A percentile compares a stretch with the other conserved stretches of the same genome.
Conservation (phyloP, 92 coral and sea anemone genomes). For the Montipora capitata region DNA sequence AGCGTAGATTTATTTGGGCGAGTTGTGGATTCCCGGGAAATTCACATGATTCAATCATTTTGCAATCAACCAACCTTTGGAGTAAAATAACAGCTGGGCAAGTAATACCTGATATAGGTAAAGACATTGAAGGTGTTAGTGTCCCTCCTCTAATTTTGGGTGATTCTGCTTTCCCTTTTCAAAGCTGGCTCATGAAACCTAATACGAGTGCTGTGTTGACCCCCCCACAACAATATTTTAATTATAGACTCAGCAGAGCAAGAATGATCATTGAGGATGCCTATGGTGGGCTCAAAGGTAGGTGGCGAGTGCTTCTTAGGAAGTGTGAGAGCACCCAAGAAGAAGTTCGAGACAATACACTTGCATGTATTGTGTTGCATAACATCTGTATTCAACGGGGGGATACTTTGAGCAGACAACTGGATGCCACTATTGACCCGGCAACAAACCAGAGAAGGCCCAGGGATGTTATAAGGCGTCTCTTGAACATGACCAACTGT, state of each 20-base stretch:
- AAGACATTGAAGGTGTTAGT: neutral
- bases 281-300: too few species aligned
- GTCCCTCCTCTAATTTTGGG: neutral
- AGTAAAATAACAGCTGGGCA: slow-evolving; percentile 15
- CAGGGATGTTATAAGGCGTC: neutral
- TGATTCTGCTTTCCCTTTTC: slow-evolving; percentile 43
- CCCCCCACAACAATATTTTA: slow-evolving; percentile 33
- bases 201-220: slow-evolving; percentile 39
- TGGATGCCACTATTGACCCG: neutral
- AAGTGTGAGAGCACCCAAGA: neutral
- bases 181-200: slow-evolving; percentile 39
- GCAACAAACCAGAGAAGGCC: neutral
- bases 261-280: slow-evolving; percentile 28
- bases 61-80: neutral
- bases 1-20: slow-evolving; percentile 38
- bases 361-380: neutral
- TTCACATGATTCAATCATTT: slow-evolving; percentile 39
- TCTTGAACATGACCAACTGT: slow-evolving; percentile 40
- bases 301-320: too few species aligned
- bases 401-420: neutral
- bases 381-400: neutral
- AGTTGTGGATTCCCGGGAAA: slow-evolving; percentile 53
- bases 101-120: neutral
- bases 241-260: slow-evolving; percentile 41
- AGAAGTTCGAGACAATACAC: neutral